Evolutionary conservation across 2,113 vertebrate species (phyloP).

Genomic region (Gyps fulvus): DNA sequence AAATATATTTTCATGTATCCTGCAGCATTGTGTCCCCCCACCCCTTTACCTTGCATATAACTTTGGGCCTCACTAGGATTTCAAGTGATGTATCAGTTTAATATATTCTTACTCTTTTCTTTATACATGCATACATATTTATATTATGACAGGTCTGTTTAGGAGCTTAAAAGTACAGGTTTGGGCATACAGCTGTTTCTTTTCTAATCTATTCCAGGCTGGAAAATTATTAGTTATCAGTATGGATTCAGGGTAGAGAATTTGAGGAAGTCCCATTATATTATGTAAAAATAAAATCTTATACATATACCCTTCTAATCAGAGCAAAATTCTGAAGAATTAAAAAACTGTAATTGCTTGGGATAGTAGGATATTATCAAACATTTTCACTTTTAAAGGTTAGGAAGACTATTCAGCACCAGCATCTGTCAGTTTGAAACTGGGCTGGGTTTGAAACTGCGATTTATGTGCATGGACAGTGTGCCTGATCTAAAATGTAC

Average conservation of each 20-base stretch:
- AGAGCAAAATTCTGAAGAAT: background rate
- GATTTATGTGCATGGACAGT: background rate
- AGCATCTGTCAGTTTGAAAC: background rate
- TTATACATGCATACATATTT: background rate
- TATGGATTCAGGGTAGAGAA: background rate
- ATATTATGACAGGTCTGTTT: background rate
- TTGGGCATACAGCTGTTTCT: background rate
- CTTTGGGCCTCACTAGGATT: background rate
- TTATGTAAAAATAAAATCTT: background rate
- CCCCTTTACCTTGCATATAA: background rate
- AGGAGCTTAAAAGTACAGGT: background rate
- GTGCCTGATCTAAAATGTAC: background rate
- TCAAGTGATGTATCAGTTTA: background rate
- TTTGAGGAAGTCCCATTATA: background rate
- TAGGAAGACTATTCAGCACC: background rate
- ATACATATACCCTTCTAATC: background rate
- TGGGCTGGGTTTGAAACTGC: background rate
- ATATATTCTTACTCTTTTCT: background rate
- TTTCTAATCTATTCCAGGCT: background rate
- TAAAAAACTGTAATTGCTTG: background rate
- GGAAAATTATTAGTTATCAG: background rate
- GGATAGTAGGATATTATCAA: background rate
- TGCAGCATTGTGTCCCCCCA: background rate
- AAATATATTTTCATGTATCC: background rate
- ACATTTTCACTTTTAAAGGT: background rate